These are phyloP conservation scores for Takifugu flavidus DNA, from an alignment of 2,113 vertebrate genomes.

Conservation along the genomic window DNA sequence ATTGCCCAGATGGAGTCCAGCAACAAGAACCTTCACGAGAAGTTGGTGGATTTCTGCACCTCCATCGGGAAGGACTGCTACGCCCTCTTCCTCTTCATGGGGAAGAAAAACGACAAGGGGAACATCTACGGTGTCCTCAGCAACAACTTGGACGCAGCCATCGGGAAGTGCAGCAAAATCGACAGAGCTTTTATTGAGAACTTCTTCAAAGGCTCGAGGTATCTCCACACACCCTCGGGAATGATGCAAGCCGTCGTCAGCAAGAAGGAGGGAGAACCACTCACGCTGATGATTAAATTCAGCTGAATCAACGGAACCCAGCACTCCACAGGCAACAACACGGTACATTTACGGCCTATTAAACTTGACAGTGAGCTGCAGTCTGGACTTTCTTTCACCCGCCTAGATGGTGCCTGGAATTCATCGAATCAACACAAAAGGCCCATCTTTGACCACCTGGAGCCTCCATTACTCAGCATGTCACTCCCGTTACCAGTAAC, in stretches of 20 bases:
- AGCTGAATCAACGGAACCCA: slow-evolving; percentile 45
- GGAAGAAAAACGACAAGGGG: slow-evolving; percentile 52
- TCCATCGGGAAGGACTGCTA: slow-evolving; percentile 76
- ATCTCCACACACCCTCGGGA: slow-evolving; percentile 58
- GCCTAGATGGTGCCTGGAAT: background rate
- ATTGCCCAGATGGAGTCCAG: slow-evolving; percentile 58
- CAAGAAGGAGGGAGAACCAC: slow-evolving; percentile 41
- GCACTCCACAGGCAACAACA: background rate
- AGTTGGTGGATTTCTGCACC: slow-evolving; percentile 71
- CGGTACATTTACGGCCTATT: background rate
- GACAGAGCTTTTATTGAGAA: slow-evolving; percentile 66
- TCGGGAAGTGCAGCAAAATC: slow-evolving; percentile 60
- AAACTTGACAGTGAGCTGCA: background rate
- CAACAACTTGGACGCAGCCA: slow-evolving; percentile 71
- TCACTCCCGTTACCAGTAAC: too few species aligned
- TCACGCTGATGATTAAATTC: slow-evolving; percentile 75
- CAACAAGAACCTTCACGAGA: slow-evolving; percentile 55
- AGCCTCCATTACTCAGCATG: too few species aligned
- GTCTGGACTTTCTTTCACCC: too few species aligned
- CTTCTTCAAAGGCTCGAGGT: slow-evolving; percentile 70
- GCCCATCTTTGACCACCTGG: too few species aligned
- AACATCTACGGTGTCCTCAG: slow-evolving; percentile 74
- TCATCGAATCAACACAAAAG: background rate
- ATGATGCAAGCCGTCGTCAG: slow-evolving; percentile 70
- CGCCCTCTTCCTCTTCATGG: slow-evolving; percentile 75